phyloP scores from a whole-genome alignment of 2,113 vertebrate species.

The Phyllostomus hastatus region DNA sequence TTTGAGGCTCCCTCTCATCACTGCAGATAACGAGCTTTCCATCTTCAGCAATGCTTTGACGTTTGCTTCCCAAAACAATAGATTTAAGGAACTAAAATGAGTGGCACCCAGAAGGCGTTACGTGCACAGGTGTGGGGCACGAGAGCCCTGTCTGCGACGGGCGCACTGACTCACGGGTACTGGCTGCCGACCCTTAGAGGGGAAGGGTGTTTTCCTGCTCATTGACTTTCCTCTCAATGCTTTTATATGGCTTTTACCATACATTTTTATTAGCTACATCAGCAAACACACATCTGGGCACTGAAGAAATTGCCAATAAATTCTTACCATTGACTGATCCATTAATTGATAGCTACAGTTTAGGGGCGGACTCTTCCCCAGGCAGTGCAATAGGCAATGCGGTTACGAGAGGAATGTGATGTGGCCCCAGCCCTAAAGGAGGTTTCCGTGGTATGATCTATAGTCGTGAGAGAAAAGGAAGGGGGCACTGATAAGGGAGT shows the following conservation, averaged over 20 bases:
- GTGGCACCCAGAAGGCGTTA: not conserved
- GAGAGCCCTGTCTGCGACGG: not conserved
- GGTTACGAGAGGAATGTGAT: not conserved
- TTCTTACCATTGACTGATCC: not conserved
- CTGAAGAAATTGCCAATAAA: not conserved
- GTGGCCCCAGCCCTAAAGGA: not conserved
- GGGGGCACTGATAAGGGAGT: not conserved
- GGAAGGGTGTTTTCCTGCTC: not conserved
- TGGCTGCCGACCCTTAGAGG: not conserved
- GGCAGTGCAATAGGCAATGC: not conserved
- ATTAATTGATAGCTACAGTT: not conserved
- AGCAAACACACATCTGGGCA: not conserved
- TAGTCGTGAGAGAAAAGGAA: not conserved
- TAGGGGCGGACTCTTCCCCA: not conserved
- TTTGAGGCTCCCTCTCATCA: not conserved
- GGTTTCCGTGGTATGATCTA: not conserved
- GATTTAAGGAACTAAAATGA: conserved; percentile 12
- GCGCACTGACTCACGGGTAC: not conserved
- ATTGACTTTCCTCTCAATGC: not conserved
- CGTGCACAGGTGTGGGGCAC: not conserved
- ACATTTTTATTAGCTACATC: not conserved
- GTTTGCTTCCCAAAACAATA: not conserved
- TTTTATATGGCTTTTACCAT: not conserved
- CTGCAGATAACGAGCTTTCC: not conserved
- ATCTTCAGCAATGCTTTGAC: not conserved